These are phyloP conservation scores for Tigriopus californicus DNA, from an alignment of 2,888 invertebrate species.

Conservation along the genomic window DNA sequence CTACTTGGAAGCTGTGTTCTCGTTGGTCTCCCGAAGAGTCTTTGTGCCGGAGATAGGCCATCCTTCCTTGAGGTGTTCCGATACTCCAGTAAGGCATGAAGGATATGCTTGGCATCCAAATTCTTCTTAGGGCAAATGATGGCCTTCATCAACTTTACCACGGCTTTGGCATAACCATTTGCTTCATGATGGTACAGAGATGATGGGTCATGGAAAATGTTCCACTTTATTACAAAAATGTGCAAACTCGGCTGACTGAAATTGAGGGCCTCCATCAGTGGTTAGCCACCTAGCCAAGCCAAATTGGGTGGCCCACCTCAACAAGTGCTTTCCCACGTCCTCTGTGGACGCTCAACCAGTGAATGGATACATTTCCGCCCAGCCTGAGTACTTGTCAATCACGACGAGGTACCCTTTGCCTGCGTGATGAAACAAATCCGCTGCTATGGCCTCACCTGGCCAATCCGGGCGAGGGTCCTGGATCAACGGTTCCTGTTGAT, in stretches of 20 bases:
- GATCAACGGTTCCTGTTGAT: no score
- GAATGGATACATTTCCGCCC: not conserved
- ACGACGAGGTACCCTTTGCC: conserved; percentile 11
- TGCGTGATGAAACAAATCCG: conserved; percentile 3
- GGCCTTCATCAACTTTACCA: conserved; percentile 5
- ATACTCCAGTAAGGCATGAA: no score
- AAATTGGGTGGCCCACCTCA: conserved; percentile 5
- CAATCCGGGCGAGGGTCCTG: not conserved
- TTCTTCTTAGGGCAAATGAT: no score
- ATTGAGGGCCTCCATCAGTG: conserved; percentile 15
- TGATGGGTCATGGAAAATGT: not conserved
- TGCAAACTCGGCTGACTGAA: not conserved
- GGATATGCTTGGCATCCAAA: no score
- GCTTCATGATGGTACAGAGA: conserved; percentile 11
- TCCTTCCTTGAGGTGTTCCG: no score
- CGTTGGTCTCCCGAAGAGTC: no score
- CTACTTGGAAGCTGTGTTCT: no score
- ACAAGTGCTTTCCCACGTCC: not conserved
- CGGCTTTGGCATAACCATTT: conserved; percentile 12
- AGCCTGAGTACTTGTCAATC: conserved; percentile 11
- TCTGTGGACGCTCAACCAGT: not conserved
- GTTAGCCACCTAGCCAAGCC: not conserved
- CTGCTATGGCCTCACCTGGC: conserved; percentile 11
- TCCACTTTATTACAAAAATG: conserved; percentile 7
- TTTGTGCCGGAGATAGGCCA: no score